Evolutionary conservation across 2,888 invertebrate species (phyloP), one percentile per base, ranked within the genome.

Genomic region (Drosophila pseudotalamancana): DNA sequence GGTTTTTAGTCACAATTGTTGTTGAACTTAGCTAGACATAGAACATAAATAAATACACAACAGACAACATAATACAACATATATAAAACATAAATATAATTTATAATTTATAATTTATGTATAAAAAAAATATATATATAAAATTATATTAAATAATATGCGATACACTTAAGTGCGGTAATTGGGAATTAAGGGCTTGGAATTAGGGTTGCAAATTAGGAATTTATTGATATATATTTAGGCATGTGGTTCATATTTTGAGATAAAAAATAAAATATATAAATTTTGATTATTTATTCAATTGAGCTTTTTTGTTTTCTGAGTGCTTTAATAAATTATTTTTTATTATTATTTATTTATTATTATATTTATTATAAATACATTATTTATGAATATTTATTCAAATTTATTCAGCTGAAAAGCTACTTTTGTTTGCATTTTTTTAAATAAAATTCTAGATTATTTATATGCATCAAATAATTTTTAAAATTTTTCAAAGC

Each of bases 1-100:
- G 32, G 14, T 56, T 63, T 86, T 81, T 81, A 81, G 87, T 81
- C 84, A 81, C 81, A 86, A 56, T 56, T 48, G 23, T 51, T 29
- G 37, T 37, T 65, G 18, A 48, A 34, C 55, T 63, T 73, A 40
- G 60, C 72, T 72, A 79, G 51, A 77, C 76, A 69, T 53, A 35
- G 42, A 80, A 84, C 78, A 81, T 57, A 73, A 70, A 70, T 63
- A 75, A 72, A 54, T 73, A 62, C 62, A 81, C 62, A 77, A 72
- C 50, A 72, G 49, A 70, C 63, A 78, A 81, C 60, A 55, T 43
- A 85, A 78, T 70, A 85, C 79, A 66, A 81, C 69, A 79, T 54
- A 76, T 54, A 76, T 43, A 69, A 64, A 59, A 48, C 57, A 62
- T 59, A 80, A 61, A 48, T 27, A 43, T 71, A 39, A 46, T 39